Base-by-base conservation (phyloP, 2,888 invertebrate genomes). In the Anodontia alba region DNA sequence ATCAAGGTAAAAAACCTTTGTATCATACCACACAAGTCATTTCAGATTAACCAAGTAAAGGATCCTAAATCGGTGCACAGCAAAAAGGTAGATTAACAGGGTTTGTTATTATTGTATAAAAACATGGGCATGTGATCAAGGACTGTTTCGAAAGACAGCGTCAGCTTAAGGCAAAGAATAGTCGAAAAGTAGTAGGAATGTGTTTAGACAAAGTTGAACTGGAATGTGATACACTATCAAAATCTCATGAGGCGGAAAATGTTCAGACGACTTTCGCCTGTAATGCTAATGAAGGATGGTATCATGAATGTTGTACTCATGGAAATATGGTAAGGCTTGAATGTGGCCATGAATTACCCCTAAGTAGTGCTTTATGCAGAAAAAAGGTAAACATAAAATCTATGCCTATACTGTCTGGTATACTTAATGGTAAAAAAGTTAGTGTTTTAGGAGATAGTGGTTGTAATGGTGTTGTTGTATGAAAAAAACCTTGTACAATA, bases 131-230 rank as follows among this genome's bases (percentile, higher is more conserved):
- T 66, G 20, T 33, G 20, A 17, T 66, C 8, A 66, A 36, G 12
- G 66, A 66, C 17, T 66, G 66, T 26, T 66, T n/a, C n/a, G n/a
- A n/a, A 26, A 66, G 66, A 66, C 66, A 66, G 26, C 5, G 36
- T 8, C n/a, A 66, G 17, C 23, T 66, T 12, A 66, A 66, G 23
- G 29, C 7, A 33, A 7, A 66, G 12, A 26, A 26, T 33, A 26
- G 29, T 20, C 7, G 23, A 20, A 5, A 17, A 17, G 36, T 26
- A 20, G n/a, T 20, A 8, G 66, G 8, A 66, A 66, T 33, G 66
- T 8, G n/a, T 7, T 38, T n/a, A n/a, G n/a, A 12, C 12, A 12
- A 8, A 38, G 38, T 12, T 38, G 38, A 38, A 8, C 38, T 8
- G 12, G 42, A 10, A 42, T 29, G 33, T 8, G 23, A n/a, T n/a